A percentile compares a stretch with the other conserved stretches of the same genome.
Evolutionary conservation across 2,797 vertebrate genomes (phyloP).

Genomic region (Spinus olivaceus): DNA sequence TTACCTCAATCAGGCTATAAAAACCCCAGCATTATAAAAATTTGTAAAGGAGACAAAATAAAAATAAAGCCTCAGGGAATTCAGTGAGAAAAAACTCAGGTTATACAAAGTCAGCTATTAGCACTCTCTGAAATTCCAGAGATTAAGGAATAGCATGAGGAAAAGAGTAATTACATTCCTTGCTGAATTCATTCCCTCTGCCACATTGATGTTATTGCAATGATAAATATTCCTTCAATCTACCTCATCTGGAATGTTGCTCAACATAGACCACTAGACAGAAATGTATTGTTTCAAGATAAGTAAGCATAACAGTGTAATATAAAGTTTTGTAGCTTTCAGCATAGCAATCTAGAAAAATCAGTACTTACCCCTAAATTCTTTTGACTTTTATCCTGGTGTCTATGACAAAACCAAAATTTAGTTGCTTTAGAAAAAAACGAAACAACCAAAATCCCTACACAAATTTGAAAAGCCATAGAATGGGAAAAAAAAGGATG

Average conservation of each 20-base stretch:
- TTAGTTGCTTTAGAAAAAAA: neutral
- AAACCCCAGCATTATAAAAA: neutral
- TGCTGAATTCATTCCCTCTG: neutral
- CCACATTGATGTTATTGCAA: neutral
- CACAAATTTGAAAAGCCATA: neutral
- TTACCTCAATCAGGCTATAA: neutral
- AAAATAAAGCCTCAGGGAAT: slow-evolving; percentile 42
- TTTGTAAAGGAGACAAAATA: neutral
- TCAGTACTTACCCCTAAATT: neutral
- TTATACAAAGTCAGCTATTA: neutral
- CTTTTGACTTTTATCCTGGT: neutral
- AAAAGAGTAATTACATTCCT: neutral
- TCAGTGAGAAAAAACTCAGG: slow-evolving; percentile 28
- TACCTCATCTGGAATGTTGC: slow-evolving; percentile 45
- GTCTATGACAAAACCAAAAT: neutral
- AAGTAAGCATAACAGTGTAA: neutral
- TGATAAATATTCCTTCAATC: neutral
- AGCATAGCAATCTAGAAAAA: neutral
- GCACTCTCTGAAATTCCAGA: neutral
- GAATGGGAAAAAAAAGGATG: neutral
- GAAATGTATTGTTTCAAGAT: neutral
- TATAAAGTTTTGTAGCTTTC: neutral
- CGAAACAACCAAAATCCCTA: neutral
- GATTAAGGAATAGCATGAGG: neutral
- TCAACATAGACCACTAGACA: neutral